Evolutionary conservation across 1,140 invertebrate species (phyloP).

Genomic region (Planococcus citri): DNA sequence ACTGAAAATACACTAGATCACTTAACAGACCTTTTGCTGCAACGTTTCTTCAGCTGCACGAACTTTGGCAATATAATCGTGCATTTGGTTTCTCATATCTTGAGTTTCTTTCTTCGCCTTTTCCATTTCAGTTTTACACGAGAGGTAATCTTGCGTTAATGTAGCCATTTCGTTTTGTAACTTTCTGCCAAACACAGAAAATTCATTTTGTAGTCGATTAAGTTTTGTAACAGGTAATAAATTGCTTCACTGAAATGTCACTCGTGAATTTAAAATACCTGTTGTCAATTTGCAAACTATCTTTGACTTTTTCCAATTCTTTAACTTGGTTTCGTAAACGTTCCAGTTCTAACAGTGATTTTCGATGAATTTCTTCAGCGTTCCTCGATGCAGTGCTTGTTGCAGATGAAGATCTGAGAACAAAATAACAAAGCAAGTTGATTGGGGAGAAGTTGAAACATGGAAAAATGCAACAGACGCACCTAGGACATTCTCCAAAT

Average conservation of each 20-base stretch:
- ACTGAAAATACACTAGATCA: too few species aligned
- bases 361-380: not conserved
- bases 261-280: not conserved
- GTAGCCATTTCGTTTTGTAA: not conserved
- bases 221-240: too few species aligned
- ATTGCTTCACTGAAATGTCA: too few species aligned
- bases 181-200: not conserved
- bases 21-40: not conserved
- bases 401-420: too few species aligned
- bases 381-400: too few species aligned
- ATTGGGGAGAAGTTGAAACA: too few species aligned
- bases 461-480: too few species aligned
- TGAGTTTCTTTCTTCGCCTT: constrained; percentile 11
- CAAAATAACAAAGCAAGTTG: too few species aligned
- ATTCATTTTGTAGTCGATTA: too few species aligned
- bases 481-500: too few species aligned
- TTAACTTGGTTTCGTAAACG: not conserved
- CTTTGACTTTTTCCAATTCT: not conserved
- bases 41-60: constrained; percentile 1
- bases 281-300: not conserved
- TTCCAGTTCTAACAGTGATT: not conserved
- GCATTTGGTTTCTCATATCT: not conserved
- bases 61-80: constrained; percentile 12
- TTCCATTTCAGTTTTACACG: not conserved
- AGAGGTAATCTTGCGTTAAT: constrained; percentile 4